Evolutionary conservation across 2,113 vertebrate genomes (phyloP).

Genomic region (Chamaetylas fuelleborni): DNA sequence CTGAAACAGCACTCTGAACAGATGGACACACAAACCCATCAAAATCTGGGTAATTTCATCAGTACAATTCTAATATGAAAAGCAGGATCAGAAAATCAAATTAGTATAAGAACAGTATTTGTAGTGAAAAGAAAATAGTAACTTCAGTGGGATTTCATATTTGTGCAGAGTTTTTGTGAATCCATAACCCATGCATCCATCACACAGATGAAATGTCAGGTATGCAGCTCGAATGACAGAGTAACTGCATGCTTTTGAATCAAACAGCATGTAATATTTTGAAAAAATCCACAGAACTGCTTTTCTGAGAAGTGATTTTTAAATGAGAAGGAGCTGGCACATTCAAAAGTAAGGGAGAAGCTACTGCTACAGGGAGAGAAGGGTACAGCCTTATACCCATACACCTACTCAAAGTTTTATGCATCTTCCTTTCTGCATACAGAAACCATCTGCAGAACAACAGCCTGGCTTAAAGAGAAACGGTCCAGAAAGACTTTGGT

Average conservation of each 20-base stretch:
- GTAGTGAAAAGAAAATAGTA: background rate
- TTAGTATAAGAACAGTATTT: background rate
- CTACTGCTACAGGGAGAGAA: background rate
- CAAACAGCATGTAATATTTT: background rate
- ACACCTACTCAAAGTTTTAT: background rate
- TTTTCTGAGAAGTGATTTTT: background rate
- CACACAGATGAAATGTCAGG: accelerated
- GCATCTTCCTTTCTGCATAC: background rate
- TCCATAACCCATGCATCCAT: background rate
- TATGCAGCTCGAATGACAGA: background rate
- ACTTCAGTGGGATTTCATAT: background rate
- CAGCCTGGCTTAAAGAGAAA: background rate
- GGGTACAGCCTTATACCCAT: background rate
- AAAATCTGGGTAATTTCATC: background rate
- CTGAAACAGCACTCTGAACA: background rate
- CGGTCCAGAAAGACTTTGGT: background rate
- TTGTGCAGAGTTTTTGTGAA: background rate
- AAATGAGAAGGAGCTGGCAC: background rate
- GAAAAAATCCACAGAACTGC: background rate
- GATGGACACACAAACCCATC: background rate
- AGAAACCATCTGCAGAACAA: background rate
- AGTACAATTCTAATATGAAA: background rate
- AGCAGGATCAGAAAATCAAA: background rate
- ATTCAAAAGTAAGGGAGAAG: background rate
- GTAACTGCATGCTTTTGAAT: background rate